Evolutionary conservation across 2,113 vertebrate genomes (phyloP).

Genomic region (Hippolais icterina): DNA sequence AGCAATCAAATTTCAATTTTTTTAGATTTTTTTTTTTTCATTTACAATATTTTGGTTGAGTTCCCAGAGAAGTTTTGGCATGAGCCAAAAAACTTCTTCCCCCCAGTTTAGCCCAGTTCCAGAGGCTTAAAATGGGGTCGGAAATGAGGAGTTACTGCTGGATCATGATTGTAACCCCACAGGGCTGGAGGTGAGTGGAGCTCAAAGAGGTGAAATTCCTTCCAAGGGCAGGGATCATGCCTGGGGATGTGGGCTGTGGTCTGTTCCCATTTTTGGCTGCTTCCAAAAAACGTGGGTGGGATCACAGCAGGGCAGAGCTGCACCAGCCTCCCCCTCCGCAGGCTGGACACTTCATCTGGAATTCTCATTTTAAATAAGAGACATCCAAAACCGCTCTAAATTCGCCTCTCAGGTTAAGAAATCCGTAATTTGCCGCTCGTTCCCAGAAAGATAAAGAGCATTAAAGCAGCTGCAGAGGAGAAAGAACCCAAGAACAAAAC

Average conservation of each 20-base stretch:
- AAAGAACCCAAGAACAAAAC: slow-evolving; percentile 38
- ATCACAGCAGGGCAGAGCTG: neutral
- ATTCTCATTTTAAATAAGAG: neutral
- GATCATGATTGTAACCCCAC: accelerated
- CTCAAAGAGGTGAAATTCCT: neutral
- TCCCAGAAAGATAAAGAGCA: neutral
- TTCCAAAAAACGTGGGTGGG: accelerated
- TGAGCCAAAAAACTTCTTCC: accelerated
- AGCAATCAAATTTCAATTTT: neutral
- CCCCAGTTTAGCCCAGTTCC: neutral
- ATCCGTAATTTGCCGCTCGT: neutral
- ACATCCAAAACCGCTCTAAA: neutral
- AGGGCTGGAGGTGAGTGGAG: neutral
- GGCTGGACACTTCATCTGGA: neutral
- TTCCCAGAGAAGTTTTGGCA: neutral
- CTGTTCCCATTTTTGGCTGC: neutral
- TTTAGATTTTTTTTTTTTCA: neutral
- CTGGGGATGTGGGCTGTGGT: neutral
- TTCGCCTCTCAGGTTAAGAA: neutral
- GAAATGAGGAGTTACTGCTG: neutral
- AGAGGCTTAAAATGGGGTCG: neutral
- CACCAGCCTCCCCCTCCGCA: neutral
- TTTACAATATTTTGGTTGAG: accelerated
- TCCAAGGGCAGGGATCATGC: accelerated
- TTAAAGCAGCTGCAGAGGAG: slow-evolving; percentile 34